These are phyloP conservation scores for Trogon melanurus DNA, from an alignment of 2,113 vertebrate species.

Conservation along the genomic window DNA sequence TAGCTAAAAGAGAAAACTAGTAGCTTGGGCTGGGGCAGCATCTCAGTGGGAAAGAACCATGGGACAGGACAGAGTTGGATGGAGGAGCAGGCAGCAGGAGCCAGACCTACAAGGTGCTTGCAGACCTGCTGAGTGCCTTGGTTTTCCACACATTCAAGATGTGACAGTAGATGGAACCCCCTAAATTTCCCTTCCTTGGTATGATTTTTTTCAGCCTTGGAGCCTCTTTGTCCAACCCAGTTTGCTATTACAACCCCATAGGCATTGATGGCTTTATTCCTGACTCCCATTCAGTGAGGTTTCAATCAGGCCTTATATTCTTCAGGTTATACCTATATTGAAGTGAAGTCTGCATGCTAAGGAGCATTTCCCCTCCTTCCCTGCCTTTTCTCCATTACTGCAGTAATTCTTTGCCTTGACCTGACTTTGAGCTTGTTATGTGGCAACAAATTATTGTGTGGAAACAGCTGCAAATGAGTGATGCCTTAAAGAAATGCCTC, in stretches of 20 bases:
- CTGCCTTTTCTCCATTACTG: background rate
- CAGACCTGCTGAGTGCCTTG: background rate
- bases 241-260: background rate
- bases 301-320: rapidly evolving
- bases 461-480: background rate
- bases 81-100: background rate
- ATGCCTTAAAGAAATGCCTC: background rate
- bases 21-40: background rate
- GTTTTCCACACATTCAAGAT: background rate
- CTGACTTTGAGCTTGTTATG: background rate
- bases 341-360: background rate
- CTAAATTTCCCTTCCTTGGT: background rate
- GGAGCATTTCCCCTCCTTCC: background rate
- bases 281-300: background rate
- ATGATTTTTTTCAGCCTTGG: background rate
- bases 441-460: background rate
- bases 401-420: background rate
- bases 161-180: background rate
- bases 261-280: background rate
- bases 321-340: background rate
- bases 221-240: background rate
- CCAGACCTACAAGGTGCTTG: background rate
- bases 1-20: background rate
- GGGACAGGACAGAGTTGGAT: background rate
- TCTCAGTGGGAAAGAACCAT: rapidly evolving